A percentile compares a stretch with the other conserved stretches of the same genome.
phyloP scores from a whole-genome alignment of 2,797 vertebrate species.

The Pseudocheirus occidentalis region DNA sequence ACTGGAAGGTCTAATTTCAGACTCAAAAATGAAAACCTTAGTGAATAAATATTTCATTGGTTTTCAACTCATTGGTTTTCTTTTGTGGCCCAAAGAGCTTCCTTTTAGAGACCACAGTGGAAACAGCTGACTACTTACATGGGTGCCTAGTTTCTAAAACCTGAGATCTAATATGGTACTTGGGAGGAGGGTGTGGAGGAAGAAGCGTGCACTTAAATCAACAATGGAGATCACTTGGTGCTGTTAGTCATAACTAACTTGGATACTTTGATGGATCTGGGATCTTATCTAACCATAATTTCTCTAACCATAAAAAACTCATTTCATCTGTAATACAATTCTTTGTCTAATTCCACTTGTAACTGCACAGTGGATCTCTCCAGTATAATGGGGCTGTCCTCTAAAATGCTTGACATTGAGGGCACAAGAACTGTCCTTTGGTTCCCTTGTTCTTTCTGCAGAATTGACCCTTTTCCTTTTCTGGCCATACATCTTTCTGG shows the following conservation, averaged over 20 bases:
- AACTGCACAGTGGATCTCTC: not conserved
- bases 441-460: not conserved
- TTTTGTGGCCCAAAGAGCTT: constrained; percentile 19
- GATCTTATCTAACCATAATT: not conserved
- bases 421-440: not conserved
- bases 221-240: not conserved
- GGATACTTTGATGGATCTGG: not conserved
- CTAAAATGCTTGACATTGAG: not conserved
- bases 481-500: not conserved
- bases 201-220: not conserved
- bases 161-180: constrained; percentile 35
- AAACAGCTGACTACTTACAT: not conserved
- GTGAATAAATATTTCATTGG: constrained; percentile 23
- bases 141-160: constrained; percentile 13
- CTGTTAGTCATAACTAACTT: not conserved
- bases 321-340: not conserved
- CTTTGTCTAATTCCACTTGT: not conserved
- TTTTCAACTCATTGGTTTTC: not conserved
- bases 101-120: constrained; percentile 11
- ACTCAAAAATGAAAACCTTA: constrained; percentile 20
- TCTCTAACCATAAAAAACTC: not conserved
- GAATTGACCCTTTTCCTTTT: not conserved
- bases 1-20: not conserved
- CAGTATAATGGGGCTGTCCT: not conserved
- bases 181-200: constrained; percentile 8